phyloP scores from a whole-genome alignment of 92 coral and sea anemone genomes.

The Phenganax marumi region DNA sequence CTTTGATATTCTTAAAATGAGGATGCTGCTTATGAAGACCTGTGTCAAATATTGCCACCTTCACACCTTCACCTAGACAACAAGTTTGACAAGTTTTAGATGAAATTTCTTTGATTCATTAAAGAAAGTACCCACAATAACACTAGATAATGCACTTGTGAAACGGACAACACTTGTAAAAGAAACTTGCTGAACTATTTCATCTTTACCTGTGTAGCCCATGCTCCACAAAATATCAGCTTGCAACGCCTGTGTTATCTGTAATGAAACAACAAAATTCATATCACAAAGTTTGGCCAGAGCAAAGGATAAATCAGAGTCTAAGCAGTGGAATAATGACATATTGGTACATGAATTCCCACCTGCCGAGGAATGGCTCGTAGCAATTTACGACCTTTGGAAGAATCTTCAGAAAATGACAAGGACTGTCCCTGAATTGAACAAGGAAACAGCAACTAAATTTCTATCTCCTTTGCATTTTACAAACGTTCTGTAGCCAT shows the following conservation, averaged over 20 bases:
- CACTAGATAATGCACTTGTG: background rate
- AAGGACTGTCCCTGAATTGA: slow-evolving; percentile 70
- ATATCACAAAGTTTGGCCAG: too few species aligned
- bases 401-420: slow-evolving; percentile 32
- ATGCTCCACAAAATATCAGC: slow-evolving; percentile 98
- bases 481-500: too few species aligned
- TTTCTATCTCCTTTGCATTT: background rate
- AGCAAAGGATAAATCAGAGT: too few species aligned
- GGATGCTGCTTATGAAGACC: slow-evolving; percentile 98
- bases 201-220: slow-evolving; percentile 74
- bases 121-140: background rate
- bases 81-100: too few species aligned
- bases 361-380: slow-evolving; percentile 97
- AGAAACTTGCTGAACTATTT: too few species aligned
- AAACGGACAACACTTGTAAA: background rate
- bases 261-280: background rate
- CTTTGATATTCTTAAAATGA: slow-evolving; percentile 89
- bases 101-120: too few species aligned
- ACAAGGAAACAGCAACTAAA: background rate
- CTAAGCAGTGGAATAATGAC: background rate
- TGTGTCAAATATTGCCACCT: slow-evolving; percentile 95
- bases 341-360: background rate
- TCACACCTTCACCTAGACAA: slow-evolving; percentile 70
- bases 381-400: slow-evolving; percentile 67
- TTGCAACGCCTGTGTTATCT: slow-evolving; percentile 92